Base-by-base conservation (phyloP, 2,797 vertebrate species). In the Sternotherus odoratus region DNA sequence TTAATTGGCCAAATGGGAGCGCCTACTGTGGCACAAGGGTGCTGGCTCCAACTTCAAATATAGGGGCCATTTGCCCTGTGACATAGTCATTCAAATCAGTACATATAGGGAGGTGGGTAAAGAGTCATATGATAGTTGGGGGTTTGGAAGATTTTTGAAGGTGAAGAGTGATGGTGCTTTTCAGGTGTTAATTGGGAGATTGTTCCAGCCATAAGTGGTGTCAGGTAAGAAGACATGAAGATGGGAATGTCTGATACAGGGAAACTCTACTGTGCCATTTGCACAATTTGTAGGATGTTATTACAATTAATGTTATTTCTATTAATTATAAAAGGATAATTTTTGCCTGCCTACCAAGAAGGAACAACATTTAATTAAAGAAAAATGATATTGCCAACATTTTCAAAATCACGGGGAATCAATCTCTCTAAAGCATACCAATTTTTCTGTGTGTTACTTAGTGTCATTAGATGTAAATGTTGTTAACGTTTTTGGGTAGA, bases 371-470 rank as follows among this genome's bases (percentile, higher is more conserved):
- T 5, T 69, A 69, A 69, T 66, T 66, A 36, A n/a, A 66, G 36
- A 30, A 33, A 33, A 5, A 56, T 56, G 36, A n/a, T 63, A 63
- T 63, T 33, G 60, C 15, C 30, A 19, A 33, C 16, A 63, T 66
- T 66, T 66, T n/a, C 60, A 66, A 66, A 66, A 66, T 66, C 33
- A n/a, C 33, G 36, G 17, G 56, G 30, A 66, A 36, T 66, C 21
- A 36, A 11, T 33, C n/a, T 66, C n/a, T 21, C 8, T 36, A 66
- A 66, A 36, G 5, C 60, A 63, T 63, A 63, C 15, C 8, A 17
- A 1, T n/a, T 63, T 63, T 63, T 36, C 63, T 69, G 91, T 96
- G 95, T 91, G 83, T 90, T 93, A 83, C 92, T 95, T 93, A 79
- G 48, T 93, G 16, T 33, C 66, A 86, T 89, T 90, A 81, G 87